Percentiles rank a stretch among this genome's conserved stretches.
Evolutionary conservation across 2,888 invertebrate genomes (phyloP).

Genomic region (Troides aeacus): DNA sequence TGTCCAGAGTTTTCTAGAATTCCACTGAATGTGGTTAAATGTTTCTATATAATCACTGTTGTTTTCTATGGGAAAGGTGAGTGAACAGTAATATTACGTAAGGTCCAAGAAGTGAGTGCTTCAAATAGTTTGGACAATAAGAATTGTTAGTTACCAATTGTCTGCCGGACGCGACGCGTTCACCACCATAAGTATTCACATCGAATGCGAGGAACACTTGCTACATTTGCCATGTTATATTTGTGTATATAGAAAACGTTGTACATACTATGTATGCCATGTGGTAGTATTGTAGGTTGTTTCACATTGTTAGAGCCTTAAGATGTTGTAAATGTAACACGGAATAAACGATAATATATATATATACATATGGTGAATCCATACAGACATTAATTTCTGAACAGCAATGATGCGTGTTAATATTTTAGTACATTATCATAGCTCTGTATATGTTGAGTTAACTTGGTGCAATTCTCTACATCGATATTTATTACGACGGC

Average conservation of each 20-base stretch:
- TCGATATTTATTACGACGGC: constrained; percentile 35
- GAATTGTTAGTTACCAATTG: constrained; percentile 62
- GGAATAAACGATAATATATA: constrained; percentile 14
- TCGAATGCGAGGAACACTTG: constrained; percentile 27
- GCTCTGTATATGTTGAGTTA: constrained; percentile 1
- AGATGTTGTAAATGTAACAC: constrained; percentile 42
- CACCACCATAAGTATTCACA: constrained; percentile 23
- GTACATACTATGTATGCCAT: constrained; percentile 78
- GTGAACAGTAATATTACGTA: neutral
- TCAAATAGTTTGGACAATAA: constrained; percentile 60
- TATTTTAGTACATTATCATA: constrained; percentile 1
- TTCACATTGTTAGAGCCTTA: constrained; percentile 64
- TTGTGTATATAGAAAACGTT: constrained; percentile 71
- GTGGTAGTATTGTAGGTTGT: constrained; percentile 67
- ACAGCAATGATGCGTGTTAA: neutral
- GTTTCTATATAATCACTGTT: too few relatives aligned
- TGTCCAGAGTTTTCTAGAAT: too few relatives aligned
- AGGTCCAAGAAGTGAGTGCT: constrained; percentile 34
- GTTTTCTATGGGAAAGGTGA: neutral
- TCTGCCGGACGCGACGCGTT: constrained; percentile 47
- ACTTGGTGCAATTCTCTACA: constrained; percentile 44
- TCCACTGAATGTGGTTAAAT: neutral
- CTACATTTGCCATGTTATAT: constrained; percentile 61
- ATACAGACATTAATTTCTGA: neutral
- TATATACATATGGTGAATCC: neutral